Evolutionary conservation across 2,797 vertebrate genomes (phyloP).

Genomic region (Semaprochilodus insignis): DNA sequence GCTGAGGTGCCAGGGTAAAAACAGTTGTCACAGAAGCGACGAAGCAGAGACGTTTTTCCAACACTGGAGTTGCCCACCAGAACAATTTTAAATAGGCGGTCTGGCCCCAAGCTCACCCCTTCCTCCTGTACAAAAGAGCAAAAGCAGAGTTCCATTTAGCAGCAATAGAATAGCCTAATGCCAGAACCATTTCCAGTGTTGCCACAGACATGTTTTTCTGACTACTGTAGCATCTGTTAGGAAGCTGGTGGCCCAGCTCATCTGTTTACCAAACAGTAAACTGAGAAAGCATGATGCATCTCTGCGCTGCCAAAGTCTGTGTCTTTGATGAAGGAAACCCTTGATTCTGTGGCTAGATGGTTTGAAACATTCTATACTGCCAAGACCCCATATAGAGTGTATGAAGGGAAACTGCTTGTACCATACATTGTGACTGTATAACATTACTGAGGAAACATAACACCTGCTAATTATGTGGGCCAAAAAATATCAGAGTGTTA

Average conservation of each 20-base stretch:
- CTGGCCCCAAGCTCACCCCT: conserved; percentile 70
- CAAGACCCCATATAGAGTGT: neutral
- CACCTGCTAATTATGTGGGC: neutral
- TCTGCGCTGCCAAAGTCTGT: neutral
- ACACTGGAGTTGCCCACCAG: conserved; percentile 91
- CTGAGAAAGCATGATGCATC: neutral
- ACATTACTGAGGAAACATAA: neutral
- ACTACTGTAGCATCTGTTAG: neutral
- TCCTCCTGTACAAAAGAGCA: conserved; percentile 80
- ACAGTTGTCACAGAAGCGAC: conserved; percentile 84
- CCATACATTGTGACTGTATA: neutral
- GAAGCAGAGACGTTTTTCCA: conserved; percentile 92
- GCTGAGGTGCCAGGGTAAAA: conserved; percentile 85
- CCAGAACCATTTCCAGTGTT: neutral
- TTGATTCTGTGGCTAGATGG: neutral
- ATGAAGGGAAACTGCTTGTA: neutral
- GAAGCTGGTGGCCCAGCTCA: neutral
- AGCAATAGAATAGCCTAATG: neutral
- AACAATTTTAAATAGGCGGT: conserved; percentile 92
- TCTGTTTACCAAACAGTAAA: neutral
- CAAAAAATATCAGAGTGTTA: neutral
- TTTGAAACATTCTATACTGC: neutral
- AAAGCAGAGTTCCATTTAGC: conserved; percentile 7
- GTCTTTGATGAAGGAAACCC: neutral
- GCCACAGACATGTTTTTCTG: neutral